Evolutionary conservation across 2,113 vertebrate species (phyloP).

Genomic region (Alectura lathami): DNA sequence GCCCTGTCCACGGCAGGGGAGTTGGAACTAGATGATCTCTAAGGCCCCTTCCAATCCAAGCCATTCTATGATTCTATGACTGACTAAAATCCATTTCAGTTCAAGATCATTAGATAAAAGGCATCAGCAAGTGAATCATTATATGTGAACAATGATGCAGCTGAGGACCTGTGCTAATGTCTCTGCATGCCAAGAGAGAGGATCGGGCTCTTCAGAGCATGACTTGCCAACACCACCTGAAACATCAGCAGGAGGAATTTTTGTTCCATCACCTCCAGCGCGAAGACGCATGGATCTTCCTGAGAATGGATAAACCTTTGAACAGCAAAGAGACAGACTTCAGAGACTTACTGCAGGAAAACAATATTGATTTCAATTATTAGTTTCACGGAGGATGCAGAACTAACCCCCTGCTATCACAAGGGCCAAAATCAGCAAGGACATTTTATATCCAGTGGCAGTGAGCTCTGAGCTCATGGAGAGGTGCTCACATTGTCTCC

Average conservation of each 20-base stretch:
- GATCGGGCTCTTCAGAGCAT: neutral
- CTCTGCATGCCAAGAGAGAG: neutral
- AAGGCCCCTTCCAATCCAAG: no score
- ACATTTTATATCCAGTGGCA: neutral
- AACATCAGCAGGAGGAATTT: neutral
- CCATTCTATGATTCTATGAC: neutral
- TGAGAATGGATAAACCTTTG: neutral
- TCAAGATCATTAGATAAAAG: neutral
- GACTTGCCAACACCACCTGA: neutral
- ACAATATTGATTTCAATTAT: neutral
- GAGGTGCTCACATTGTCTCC: neutral
- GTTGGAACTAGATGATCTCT: no score
- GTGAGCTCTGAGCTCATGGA: neutral
- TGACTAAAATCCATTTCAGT: neutral
- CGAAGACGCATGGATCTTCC: neutral
- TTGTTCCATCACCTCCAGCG: neutral
- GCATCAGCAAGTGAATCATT: neutral
- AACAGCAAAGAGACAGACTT: neutral
- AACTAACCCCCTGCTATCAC: neutral
- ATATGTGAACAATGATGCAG: neutral
- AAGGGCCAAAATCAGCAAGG: neutral
- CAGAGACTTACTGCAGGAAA: neutral
- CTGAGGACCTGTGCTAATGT: neutral
- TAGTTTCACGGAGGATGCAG: neutral
- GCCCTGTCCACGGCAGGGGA: no score